phyloP scores from a whole-genome alignment of 2,888 invertebrate species.

The Scaptomyza polygonia region DNA sequence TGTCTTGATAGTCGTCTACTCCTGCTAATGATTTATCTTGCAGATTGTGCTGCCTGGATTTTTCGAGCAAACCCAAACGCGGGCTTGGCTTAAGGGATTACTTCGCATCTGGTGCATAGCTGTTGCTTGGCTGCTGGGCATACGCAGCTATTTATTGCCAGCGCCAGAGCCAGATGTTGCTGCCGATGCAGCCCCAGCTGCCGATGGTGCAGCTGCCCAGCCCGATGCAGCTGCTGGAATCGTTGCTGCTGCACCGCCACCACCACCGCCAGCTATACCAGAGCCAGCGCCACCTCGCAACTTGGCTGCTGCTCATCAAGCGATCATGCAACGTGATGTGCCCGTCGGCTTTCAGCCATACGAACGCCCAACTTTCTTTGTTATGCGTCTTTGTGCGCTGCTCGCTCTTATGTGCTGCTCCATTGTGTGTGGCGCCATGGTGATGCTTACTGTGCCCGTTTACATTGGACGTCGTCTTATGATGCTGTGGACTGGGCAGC shows the following conservation, averaged over 20 bases:
- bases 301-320: constrained; percentile 94
- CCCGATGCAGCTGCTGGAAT: constrained; percentile 42
- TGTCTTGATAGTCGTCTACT: not conserved
- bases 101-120: constrained; percentile 94
- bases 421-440: constrained; percentile 92
- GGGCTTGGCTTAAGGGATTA: constrained; percentile 96
- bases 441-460: constrained; percentile 94
- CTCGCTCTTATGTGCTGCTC: constrained; percentile 93
- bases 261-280: constrained; percentile 73
- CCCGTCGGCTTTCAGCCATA: constrained; percentile 96
- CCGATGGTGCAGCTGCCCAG: constrained; percentile 19
- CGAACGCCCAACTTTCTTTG: constrained; percentile 90
- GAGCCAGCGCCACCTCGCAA: constrained; percentile 82
- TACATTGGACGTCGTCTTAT: constrained; percentile 95
- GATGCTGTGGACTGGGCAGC: constrained; percentile 88
- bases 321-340: constrained; percentile 93
- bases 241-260: constrained; percentile 31
- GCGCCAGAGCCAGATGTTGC: constrained; percentile 54
- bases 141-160: constrained; percentile 93
- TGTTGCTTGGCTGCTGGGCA: constrained; percentile 92
- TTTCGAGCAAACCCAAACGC: constrained; percentile 97
- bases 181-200: constrained; percentile 28
- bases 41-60: constrained; percentile 97
- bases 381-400: constrained; percentile 88
- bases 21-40: not conserved